phyloP scores from a whole-genome alignment of 1,140 invertebrate species.

The Saccostrea glomerata region DNA sequence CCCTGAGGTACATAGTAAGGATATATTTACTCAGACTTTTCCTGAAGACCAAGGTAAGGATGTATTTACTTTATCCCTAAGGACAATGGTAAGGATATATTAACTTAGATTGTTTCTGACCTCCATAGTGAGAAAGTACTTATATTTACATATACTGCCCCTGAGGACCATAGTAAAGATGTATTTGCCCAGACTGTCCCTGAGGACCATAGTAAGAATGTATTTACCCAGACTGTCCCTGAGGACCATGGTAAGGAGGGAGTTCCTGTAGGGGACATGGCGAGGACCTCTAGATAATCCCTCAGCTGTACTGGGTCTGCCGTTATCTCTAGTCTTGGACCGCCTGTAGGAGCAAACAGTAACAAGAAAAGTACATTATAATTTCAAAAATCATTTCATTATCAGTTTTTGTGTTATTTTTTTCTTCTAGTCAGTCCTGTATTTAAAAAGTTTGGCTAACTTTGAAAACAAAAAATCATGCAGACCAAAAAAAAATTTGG shows the following conservation, averaged over 20 bases:
- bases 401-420: too few species aligned
- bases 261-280: slow-evolving; percentile 76
- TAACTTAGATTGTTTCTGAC: too few species aligned
- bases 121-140: too few species aligned
- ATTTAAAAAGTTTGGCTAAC: too few species aligned
- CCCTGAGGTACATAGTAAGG: slow-evolving; percentile 55
- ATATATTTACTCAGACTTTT: slow-evolving; percentile 20
- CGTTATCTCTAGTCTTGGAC: slow-evolving; percentile 23
- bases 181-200: slow-evolving; percentile 26
- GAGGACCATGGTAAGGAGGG: slow-evolving; percentile 76
- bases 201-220: too few species aligned
- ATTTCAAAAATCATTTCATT: not conserved
- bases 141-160: slow-evolving; percentile 72
- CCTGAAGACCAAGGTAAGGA: too few species aligned
- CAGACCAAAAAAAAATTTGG: too few species aligned
- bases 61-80: slow-evolving; percentile 57
- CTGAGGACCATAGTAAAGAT: too few species aligned
- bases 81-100: too few species aligned
- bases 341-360: not conserved
- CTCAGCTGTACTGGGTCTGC: slow-evolving; percentile 59
- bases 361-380: not conserved
- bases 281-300: slow-evolving; percentile 49
- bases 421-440: too few species aligned
- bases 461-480: too few species aligned
- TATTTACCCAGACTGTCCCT: slow-evolving; percentile 73